These are phyloP conservation scores for Zaprionus taronus DNA, from an alignment of 1,140 invertebrate species.

Conservation along the genomic window DNA sequence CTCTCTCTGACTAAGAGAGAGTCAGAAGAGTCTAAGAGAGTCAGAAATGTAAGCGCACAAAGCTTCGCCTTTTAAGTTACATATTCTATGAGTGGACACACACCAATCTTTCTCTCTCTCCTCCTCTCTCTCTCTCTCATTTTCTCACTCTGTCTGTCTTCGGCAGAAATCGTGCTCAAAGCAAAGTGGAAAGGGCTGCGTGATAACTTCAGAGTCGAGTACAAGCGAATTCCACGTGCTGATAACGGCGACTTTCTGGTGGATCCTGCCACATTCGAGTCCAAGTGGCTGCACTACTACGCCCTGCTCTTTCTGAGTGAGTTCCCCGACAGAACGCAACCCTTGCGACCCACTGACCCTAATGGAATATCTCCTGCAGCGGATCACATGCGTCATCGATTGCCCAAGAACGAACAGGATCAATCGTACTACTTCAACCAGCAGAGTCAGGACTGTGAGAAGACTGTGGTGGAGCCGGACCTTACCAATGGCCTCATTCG, in stretches of 20 bases:
- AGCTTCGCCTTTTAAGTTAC: constrained; percentile 30
- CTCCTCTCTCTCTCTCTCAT: constrained; percentile 1
- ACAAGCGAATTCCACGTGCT: constrained; percentile 80
- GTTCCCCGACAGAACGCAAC: constrained; percentile 4
- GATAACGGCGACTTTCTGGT: constrained; percentile 81
- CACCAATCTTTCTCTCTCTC: constrained; percentile 13
- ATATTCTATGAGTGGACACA: constrained; percentile 5
- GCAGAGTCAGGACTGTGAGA: constrained; percentile 79
- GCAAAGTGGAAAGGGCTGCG: constrained; percentile 84
- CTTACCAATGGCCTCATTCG: constrained; percentile 79
- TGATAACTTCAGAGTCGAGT: constrained; percentile 84
- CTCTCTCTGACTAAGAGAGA: not conserved
- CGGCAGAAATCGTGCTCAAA: constrained; percentile 80
- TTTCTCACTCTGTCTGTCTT: constrained; percentile 8
- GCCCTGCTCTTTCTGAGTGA: constrained; percentile 81
- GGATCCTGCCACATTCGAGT: constrained; percentile 79
- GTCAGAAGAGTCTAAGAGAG: not conserved
- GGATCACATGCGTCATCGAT: constrained; percentile 82
- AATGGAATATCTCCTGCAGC: constrained; percentile 45
- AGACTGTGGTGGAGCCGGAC: constrained; percentile 80
- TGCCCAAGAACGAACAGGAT: constrained; percentile 80
- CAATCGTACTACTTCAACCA: constrained; percentile 80
- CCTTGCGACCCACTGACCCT: not conserved
- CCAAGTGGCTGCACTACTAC: constrained; percentile 83
- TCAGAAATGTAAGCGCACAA: not conserved